Evolutionary conservation across 2,113 vertebrate species (phyloP), one percentile per base, ranked within the genome.

Genomic region (Apodemus sylvaticus): DNA sequence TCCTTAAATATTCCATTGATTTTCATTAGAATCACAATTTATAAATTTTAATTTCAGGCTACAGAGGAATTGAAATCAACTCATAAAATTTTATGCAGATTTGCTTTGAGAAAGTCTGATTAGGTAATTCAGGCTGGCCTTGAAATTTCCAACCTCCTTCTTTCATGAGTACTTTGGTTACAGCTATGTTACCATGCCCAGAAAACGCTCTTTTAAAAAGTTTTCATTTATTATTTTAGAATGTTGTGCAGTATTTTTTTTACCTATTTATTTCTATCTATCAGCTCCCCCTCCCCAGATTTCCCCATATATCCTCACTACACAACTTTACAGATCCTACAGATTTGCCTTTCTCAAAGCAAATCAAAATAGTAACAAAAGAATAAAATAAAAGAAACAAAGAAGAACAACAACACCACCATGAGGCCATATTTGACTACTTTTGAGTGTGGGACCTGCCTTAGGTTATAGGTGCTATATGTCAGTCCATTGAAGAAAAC

Each of bases 41-140:
- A 71, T 5, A 87, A 79, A 74, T 78, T 89, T 26, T 77, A 22
- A 90, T 83, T 91, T 96, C 39, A 55, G 17, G 36, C 29, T 70
- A 58, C 4, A 68, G 9, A 51, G 16, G 31, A 36, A 92, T 83
- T 94, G 92, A 94, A 94, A 53, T 74, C 20, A 97, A 92, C 11
- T 48, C 14, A 86, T 3, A 64, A 1, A 42, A 64, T 78, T 97
- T 53, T 86, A 48, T 73, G 85, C 45, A 70, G 14, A 86, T 51
- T 87, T 87, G 6, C 45, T 87, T 70, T 70, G 83, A 86, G 42
- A 24, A 19, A 66, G 19, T 53, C 45, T 87, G 11, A 26, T 24
- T 53, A 51, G 14, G 34, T 26, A 70, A 68, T 68, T 53, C 11
- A 70, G 31, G 7, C 45, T 70, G 34, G 34, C 36, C 45, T 87